Base-by-base conservation (phyloP, 2,113 vertebrate species). In the Rana temporaria region DNA sequence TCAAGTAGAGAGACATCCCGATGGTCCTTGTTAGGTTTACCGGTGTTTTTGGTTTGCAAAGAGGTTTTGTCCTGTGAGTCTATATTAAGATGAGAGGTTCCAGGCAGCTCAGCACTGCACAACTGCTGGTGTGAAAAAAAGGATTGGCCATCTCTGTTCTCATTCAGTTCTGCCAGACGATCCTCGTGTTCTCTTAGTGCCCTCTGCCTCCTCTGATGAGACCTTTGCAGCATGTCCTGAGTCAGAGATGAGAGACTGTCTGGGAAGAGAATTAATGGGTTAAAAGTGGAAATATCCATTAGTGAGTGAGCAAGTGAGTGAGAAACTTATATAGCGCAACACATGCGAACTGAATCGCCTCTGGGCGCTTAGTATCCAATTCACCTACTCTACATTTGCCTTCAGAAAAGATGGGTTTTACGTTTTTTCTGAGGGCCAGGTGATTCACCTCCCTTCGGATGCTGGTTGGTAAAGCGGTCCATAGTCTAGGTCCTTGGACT, bases 181-280 rank as follows among this genome's bases (percentile, higher is more conserved):
- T 74, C 70, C 26, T 57, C 48, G 24, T 82, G 80, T 42, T 82
- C 80, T 66, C 6, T 82, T 18, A 66, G 7, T 48, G 70, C 71
- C 19, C 62, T 74, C 11, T 75, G 8, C 19, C 71, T 82, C 56
- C 80, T 82, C 52, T 38, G 70, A 18, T 59, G 48, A 34, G 70
- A 74, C 34, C 80, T 20, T 56, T 66, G 18, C 53, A 66, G n/a
- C 30, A 82, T 65, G 16, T 82, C 80, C 7, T 82, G 62, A 19
- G 24, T 7, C 60, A 75, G 7, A 74, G 70, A 66, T 24, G 60
- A 55, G 30, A 82, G 80, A 22, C 70, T 53, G 53, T 26, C 70
- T 81, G 20, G 48, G 22, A n/a, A 64, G 48, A 66, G 19, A 48
- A 73, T 30, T 30, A 30, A 30, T 30, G 26, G 1, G 26, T 30